Evolutionary conservation across 2,888 invertebrate genomes (phyloP).

Genomic region (Hyalella azteca): DNA sequence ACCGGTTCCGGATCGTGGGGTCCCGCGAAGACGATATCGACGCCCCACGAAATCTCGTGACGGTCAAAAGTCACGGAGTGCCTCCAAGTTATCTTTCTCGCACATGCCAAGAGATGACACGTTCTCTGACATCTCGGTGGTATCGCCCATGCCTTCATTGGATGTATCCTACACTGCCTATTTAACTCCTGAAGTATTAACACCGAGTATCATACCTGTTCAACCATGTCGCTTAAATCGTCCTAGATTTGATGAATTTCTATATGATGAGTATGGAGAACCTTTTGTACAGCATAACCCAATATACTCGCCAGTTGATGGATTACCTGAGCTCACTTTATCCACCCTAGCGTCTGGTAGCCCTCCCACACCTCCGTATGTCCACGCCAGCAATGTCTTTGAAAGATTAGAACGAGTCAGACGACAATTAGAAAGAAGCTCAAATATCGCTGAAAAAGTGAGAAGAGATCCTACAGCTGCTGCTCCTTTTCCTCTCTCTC

Average conservation of each 20-base stretch:
- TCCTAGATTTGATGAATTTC: conserved; percentile 26
- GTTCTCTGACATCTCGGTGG: conserved; percentile 49
- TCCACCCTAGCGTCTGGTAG: conserved; percentile 28
- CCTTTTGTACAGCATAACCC: conserved; percentile 54
- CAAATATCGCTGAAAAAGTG: too few relatives aligned
- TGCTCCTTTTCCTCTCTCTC: not conserved
- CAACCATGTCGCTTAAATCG: not conserved
- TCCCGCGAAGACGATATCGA: conserved; percentile 42
- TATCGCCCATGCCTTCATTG: conserved; percentile 52
- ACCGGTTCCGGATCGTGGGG: conserved; percentile 44
- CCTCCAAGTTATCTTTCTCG: not conserved
- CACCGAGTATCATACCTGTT: conserved; percentile 43
- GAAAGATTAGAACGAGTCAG: conserved; percentile 21
- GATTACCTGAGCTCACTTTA: conserved; percentile 22
- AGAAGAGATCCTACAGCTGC: conserved; percentile 7
- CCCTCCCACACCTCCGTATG: conserved; percentile 39
- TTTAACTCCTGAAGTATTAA: conserved; percentile 49
- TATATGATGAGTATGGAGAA: conserved; percentile 43
- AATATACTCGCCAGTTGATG: conserved; percentile 45
- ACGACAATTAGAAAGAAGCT: not conserved
- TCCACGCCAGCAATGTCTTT: conserved; percentile 1
- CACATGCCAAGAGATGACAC: conserved; percentile 41
- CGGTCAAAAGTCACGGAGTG: not conserved
- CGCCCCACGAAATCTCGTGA: conserved; percentile 41
- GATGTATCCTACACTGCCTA: conserved; percentile 57